Evolutionary conservation across 2,113 vertebrate species (phyloP).

Genomic region (Danionella cerebrum): DNA sequence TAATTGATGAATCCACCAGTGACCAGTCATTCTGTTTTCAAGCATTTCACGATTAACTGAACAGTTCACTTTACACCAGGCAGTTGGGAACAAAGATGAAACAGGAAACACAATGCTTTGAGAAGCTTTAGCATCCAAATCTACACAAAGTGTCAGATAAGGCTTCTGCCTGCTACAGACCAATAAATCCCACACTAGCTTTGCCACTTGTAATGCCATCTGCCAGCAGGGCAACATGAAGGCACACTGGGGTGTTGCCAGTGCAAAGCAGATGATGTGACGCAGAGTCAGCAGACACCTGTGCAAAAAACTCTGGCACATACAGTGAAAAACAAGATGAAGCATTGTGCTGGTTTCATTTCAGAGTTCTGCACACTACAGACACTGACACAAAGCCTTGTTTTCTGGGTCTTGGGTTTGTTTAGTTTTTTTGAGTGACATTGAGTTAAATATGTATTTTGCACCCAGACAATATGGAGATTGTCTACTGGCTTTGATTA

Average conservation of each 20-base stretch:
- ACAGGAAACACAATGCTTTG: neutral
- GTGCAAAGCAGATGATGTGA: conserved; percentile 9
- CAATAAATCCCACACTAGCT: conserved; percentile 1
- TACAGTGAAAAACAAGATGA: neutral
- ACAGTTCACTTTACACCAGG: too few species aligned
- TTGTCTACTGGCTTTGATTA: too few species aligned
- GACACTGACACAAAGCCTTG: too few species aligned
- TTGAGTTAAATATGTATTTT: too few species aligned
- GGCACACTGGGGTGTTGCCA: conserved; percentile 11
- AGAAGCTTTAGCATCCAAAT: conserved; percentile 27
- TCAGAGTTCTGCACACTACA: too few species aligned
- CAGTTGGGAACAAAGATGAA: neutral
- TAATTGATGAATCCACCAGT: neutral
- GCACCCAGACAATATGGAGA: too few species aligned
- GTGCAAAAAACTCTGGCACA: conserved; percentile 26
- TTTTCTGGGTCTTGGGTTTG: too few species aligned
- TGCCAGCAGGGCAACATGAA: conserved; percentile 35
- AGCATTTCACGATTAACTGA: too few species aligned
- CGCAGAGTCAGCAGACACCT: conserved; percentile 32
- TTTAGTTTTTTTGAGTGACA: too few species aligned
- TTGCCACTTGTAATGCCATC: conserved; percentile 35
- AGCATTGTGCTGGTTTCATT: neutral
- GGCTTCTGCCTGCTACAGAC: neutral
- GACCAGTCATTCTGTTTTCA: too few species aligned
- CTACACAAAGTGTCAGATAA: conserved; percentile 24